A percentile compares a stretch with the other conserved stretches of the same genome.
These are phyloP conservation scores for Drosophila lacteicornis DNA, from an alignment of 1,140 invertebrate species.

Conservation along the genomic window DNA sequence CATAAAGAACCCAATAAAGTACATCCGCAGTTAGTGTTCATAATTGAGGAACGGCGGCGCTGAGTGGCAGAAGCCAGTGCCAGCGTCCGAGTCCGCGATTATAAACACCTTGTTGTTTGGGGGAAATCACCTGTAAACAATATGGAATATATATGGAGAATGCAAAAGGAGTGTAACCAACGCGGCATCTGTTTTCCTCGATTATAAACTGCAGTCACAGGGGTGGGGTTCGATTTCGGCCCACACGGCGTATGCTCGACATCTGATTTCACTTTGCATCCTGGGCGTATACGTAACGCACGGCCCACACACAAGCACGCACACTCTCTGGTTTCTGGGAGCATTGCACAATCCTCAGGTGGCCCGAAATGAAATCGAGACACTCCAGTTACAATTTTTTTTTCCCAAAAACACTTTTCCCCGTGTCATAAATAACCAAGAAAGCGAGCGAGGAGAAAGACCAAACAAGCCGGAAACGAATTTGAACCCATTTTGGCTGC, in stretches of 20 bases:
- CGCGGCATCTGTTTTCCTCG: conserved; percentile 27
- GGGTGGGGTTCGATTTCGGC: conserved; percentile 8
- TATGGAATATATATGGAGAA: conserved; percentile 14
- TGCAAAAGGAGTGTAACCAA: conserved; percentile 33
- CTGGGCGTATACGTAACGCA: conserved; percentile 51
- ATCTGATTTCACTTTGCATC: conserved; percentile 28
- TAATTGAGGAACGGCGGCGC: conserved; percentile 26
- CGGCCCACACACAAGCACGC: conserved; percentile 27
- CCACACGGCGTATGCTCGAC: conserved; percentile 66
- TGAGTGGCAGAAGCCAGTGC: conserved; percentile 40
- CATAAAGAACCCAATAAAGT: conserved; percentile 56
- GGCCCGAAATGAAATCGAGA: conserved; percentile 29
- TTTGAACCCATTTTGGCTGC: conserved; percentile 66
- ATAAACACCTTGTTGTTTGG: conserved; percentile 62
- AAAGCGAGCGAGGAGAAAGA: conserved; percentile 16
- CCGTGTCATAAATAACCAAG: conserved; percentile 43
- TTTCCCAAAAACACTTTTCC: conserved; percentile 3
- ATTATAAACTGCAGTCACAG: conserved; percentile 44
- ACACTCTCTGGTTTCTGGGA: not conserved
- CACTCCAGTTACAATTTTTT: conserved; percentile 21
- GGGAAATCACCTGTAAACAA: conserved; percentile 59
- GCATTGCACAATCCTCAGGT: conserved; percentile 43
- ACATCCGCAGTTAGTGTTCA: conserved; percentile 66
- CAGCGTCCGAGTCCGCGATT: conserved; percentile 18
- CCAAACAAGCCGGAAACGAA: conserved; percentile 65